Conservation (phyloP, 2,888 invertebrate genomes). For the Plutella xylostella region DNA sequence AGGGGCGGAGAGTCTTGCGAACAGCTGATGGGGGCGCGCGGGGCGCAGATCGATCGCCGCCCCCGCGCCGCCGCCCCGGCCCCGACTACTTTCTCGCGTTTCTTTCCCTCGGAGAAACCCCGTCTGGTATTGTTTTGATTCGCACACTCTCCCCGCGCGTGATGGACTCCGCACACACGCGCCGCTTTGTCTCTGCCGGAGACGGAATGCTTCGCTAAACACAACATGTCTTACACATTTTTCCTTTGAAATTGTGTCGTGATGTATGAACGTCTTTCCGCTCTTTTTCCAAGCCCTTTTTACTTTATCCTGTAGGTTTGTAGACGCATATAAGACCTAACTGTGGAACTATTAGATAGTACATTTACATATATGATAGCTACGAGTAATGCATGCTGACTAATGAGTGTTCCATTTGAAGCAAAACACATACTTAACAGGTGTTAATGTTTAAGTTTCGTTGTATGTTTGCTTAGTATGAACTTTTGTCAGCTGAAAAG, state of each 20-base stretch:
- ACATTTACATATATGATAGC: too few species aligned
- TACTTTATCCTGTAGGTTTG: too few species aligned
- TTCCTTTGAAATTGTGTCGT: not conserved
- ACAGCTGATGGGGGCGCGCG: conserved; percentile 53
- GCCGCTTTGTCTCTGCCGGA: conserved; percentile 9
- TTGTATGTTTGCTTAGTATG: too few species aligned
- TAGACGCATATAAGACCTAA: too few species aligned
- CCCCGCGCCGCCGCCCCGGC: conserved; percentile 38
- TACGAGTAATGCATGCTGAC: too few species aligned
- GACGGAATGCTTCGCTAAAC: conserved; percentile 2
- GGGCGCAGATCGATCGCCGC: conserved; percentile 52
- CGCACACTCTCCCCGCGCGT: conserved; percentile 17
- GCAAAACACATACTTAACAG: too few species aligned
- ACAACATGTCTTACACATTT: not conserved
- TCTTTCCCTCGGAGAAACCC: conserved; percentile 40
- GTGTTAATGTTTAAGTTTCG: too few species aligned
- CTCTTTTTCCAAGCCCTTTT: too few species aligned
- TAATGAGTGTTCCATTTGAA: too few species aligned
- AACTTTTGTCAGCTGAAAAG: too few species aligned
- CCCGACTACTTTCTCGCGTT: conserved; percentile 57
- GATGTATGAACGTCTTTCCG: conserved; percentile 4
- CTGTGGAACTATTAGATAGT: too few species aligned
- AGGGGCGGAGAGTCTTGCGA: conserved; percentile 21
- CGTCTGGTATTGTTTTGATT: conserved; percentile 25
- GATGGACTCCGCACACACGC: conserved; percentile 23